Base-by-base conservation (phyloP, 2,113 vertebrate genomes). In the Lampris incognitus region DNA sequence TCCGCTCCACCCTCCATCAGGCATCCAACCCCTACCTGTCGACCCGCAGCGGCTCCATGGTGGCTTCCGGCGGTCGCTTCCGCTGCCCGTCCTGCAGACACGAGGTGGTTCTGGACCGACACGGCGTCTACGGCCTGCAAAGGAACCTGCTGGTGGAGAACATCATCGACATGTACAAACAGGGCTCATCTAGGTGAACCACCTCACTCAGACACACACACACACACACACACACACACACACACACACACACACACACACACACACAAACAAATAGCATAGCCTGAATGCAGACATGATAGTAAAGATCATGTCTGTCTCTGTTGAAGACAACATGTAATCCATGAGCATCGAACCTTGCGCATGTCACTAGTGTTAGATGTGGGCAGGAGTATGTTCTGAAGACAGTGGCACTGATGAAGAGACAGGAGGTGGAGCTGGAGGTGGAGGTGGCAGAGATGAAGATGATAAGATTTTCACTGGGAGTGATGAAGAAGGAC, bases 91-190 rank as follows among this genome's bases (percentile, higher is more conserved):
- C 97, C 69, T 99, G 98, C 83, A 92, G 98, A 40, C 97, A 99
- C 0, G 97, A 99, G 84, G 98, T 99, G 63, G 93, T 99, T 60
- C 93, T 99, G 65, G 98, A 99, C 85, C 92, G 97, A 36, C 98
- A 99, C 0, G 98, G 98, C 0, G 96, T 99, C 1, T 99, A 98
- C 0, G 98, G 97, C 37, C 95, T 99, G 79, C 98, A 99, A 92
- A 96, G 98, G 84, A 99, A 99, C 90, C 93, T 99, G 57, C 93
- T 99, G 72, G 98, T 99, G 85, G 98, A 99, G 92, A 99, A 99
- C 88, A 99, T 99, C 92, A 98, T 99, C 0, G 97, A 99, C 84
- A 97, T 99, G 93, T 98, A 97, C 92, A 98, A 98, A 79, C 97
- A 98, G 88, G 97, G 96, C 42, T 96, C 92, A 74, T 93, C 84